phyloP scores from a whole-genome alignment of 2,113 vertebrate genomes.

The Empidonax alnorum region DNA sequence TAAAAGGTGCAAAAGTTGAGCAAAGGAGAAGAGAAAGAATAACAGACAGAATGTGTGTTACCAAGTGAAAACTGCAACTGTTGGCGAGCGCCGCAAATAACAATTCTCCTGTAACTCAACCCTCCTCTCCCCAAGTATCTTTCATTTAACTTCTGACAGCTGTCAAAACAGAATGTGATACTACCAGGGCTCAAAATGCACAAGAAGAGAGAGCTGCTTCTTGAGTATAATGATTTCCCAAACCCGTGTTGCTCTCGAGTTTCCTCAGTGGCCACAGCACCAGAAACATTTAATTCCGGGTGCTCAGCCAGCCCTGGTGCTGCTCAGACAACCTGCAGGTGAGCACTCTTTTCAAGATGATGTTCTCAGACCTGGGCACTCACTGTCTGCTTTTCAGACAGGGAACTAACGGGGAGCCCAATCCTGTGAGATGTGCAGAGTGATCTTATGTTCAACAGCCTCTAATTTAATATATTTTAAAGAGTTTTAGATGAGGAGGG shows the following conservation, averaged over 20 bases:
- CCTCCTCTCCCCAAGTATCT: background rate
- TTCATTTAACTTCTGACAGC: constrained; percentile 49
- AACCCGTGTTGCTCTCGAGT: background rate
- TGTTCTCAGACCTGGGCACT: background rate
- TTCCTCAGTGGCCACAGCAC: background rate
- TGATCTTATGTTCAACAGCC: background rate
- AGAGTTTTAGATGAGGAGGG: background rate
- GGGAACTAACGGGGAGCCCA: background rate
- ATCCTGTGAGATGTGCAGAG: background rate
- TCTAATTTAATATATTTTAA: background rate
- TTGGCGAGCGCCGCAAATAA: background rate
- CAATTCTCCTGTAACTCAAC: background rate
- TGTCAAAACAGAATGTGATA: constrained; percentile 56
- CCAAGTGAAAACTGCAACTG: background rate
- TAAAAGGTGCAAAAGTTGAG: background rate
- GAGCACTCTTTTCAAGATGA: background rate
- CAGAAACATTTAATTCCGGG: background rate
- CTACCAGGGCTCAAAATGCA: background rate
- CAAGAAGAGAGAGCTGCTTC: background rate
- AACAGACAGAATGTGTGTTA: background rate
- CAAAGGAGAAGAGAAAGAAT: background rate
- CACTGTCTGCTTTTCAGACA: background rate
- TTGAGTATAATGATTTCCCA: background rate
- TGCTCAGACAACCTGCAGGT: background rate
- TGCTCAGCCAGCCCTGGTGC: background rate